Conservation (phyloP, 2,113 vertebrate genomes). For the Conger conger region DNA sequence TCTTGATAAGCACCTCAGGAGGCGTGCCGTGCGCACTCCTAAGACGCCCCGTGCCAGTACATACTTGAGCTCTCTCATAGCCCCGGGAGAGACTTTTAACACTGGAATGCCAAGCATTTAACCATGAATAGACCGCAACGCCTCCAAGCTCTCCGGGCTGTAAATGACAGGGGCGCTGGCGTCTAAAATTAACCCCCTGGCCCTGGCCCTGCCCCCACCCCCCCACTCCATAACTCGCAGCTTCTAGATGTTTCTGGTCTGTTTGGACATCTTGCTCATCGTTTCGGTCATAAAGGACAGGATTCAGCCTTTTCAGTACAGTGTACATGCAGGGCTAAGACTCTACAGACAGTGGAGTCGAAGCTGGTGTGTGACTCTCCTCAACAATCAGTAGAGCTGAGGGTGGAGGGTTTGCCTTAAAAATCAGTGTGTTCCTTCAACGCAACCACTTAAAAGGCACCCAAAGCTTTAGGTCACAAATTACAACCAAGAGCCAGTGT, state of each 20-base stretch:
- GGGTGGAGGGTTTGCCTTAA: not conserved
- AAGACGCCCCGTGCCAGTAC: slow-evolving; percentile 38
- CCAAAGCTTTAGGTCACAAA: too few species aligned
- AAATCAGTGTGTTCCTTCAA: too few species aligned
- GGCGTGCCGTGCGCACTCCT: not conserved
- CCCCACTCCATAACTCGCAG: not conserved
- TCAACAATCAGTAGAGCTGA: not conserved
- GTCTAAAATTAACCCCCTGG: slow-evolving; percentile 25
- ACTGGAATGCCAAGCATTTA: slow-evolving; percentile 50
- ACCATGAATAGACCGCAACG: slow-evolving; percentile 13
- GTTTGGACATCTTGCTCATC: not conserved
- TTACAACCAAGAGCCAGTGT: too few species aligned
- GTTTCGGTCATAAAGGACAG: not conserved
- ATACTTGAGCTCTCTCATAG: slow-evolving; percentile 32
- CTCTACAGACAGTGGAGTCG: not conserved
- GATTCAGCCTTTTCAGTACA: not conserved
- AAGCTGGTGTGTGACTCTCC: not conserved
- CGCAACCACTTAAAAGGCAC: too few species aligned
- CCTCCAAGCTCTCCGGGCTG: not conserved
- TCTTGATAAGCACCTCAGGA: not conserved
- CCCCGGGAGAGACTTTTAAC: slow-evolving; percentile 33
- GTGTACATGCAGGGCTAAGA: not conserved
- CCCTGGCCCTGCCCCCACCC: not conserved
- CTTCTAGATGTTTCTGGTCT: not conserved
- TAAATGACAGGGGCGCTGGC: slow-evolving; percentile 6